Base-by-base conservation (phyloP, 2,113 vertebrate genomes). In the Microtus pennsylvanicus region DNA sequence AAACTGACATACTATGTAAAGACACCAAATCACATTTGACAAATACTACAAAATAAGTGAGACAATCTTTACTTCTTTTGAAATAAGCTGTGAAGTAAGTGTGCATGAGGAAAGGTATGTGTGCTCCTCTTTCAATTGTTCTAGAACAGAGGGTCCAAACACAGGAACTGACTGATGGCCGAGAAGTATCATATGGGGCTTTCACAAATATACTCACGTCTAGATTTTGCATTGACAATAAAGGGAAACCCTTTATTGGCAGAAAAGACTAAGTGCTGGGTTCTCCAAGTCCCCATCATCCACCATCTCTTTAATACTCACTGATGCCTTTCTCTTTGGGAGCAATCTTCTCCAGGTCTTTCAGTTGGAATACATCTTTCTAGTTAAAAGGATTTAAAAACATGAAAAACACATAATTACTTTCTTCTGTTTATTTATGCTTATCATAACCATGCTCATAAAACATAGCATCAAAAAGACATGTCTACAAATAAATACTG, bases 321-420 rank as follows among this genome's bases (percentile, higher is more conserved):
- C 99, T 99, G 98, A 99, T 99, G 93, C 99, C 99, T 98, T 99
- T 99, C 94, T 99, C 98, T 98, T 99, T 99, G 1, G 99, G 99
- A 89, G 99, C 99, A 93, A 99, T 99, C 98, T 99, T 99, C 98
- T 99, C 99, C 75, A 99, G 98, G 97, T 99, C 99, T 98, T 99
- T 99, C 89, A 99, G 98, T 95, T 99, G 99, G 98, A 99, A 99
- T 89, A 99, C 99, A 98, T 99, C 99, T 99, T 99, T 99, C 99
- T 99, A 98, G 95, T 93, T 63, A 97, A 98, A 98, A 98, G 50
- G 89, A 50, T 93, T 76, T 47, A 96, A 96, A 97, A 97, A 81
- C 95, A 93, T 76, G 4, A 90, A 86, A 95, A 87, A 47, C 21
- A 86, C 13, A 67, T 9, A 70, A 70, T 93, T 97, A 91, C n/a